Evolutionary conservation across 2,888 invertebrate genomes (phyloP).

Genomic region (Euplagia quadripunctaria): DNA sequence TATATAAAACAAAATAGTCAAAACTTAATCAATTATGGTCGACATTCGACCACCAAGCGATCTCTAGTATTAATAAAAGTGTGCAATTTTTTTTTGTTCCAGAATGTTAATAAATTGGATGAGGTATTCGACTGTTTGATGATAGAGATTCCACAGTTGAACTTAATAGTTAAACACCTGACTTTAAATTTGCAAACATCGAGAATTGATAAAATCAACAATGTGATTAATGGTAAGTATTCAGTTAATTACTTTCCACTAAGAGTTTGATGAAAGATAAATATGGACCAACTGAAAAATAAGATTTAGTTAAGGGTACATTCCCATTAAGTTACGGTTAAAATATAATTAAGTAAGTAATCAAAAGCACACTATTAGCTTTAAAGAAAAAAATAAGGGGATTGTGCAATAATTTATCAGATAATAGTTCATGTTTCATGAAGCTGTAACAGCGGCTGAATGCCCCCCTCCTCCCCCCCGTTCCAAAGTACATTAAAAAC

Average conservation of each 20-base stretch:
- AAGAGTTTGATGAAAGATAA: no score
- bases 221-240: slow-evolving; percentile 51
- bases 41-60: no score
- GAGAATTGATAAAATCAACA: slow-evolving; percentile 53
- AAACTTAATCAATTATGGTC: no score
- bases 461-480: no score
- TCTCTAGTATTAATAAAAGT: background rate
- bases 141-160: slow-evolving; percentile 57
- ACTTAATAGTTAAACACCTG: slow-evolving; percentile 52
- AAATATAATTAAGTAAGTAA: no score
- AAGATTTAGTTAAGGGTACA: background rate
- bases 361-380: background rate
- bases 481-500: no score
- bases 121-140: slow-evolving; percentile 49
- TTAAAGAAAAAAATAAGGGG: background rate
- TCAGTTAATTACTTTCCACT: background rate
- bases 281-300: background rate
- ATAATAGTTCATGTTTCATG: no score
- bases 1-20: no score
- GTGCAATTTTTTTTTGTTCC: slow-evolving; percentile 17
- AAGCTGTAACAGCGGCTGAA: no score
- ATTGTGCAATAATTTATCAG: no score
- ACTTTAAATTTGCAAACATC: slow-evolving; percentile 45
- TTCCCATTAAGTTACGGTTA: background rate
- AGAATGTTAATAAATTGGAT: slow-evolving; percentile 41